A percentile compares a stretch with the other conserved stretches of the same genome.
These are phyloP conservation scores for Brenthis hecate DNA, from an alignment of 2,888 invertebrate genomes.

Conservation along the genomic window DNA sequence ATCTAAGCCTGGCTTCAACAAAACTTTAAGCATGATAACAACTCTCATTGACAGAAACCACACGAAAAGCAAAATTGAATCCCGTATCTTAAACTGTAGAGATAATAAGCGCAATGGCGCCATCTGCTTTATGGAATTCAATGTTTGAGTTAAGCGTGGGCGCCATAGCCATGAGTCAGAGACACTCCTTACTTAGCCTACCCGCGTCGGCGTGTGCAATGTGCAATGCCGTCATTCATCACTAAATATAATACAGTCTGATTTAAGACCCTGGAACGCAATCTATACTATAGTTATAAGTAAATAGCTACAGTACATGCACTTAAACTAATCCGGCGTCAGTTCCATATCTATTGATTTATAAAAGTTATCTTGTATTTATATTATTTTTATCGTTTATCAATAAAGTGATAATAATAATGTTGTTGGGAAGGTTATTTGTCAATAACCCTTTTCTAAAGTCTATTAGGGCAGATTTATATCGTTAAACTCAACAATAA, in stretches of 20 bases:
- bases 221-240: conserved; percentile 45
- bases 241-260: conserved; percentile 33
- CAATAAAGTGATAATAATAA: conserved; percentile 17
- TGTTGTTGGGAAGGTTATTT: background rate
- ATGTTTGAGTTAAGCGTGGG: conserved; percentile 57
- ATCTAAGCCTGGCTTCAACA: too few species aligned
- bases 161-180: conserved; percentile 62
- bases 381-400: conserved; percentile 24
- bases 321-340: conserved; percentile 23
- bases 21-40: too few species aligned
- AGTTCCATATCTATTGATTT: conserved; percentile 24
- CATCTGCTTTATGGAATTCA: conserved; percentile 58
- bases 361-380: conserved; percentile 26
- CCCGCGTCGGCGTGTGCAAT: conserved; percentile 40
- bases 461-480: too few species aligned
- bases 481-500: too few species aligned
- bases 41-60: background rate
- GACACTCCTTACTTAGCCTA: conserved; percentile 56
- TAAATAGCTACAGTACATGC: conserved; percentile 2
- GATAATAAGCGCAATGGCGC: conserved; percentile 48
- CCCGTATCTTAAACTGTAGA: conserved; percentile 15
- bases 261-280: conserved; percentile 28
- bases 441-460: conserved; percentile 1
- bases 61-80: conserved; percentile 4
- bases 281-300: conserved; percentile 16